Evolutionary conservation across 2,113 vertebrate genomes (phyloP), one percentile per base, ranked within the genome.

Genomic region (Osmerus eperlanus): DNA sequence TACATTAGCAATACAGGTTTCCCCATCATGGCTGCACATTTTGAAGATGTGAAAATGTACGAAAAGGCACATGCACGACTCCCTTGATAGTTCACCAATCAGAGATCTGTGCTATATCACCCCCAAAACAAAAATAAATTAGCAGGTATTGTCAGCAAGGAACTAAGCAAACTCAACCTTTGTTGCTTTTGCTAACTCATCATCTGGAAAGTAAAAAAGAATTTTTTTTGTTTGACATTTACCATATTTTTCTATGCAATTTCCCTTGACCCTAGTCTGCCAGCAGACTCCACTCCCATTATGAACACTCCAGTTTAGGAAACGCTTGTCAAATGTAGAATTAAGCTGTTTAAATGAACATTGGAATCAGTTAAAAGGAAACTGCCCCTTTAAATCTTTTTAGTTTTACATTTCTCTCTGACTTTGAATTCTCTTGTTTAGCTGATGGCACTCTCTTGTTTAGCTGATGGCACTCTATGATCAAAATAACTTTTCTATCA

Each of bases 261-360:
- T 21, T 78, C 66, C 72, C 74, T 51, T 79, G 63, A 55, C 65
- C 79, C 19, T 68, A 55, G 68, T 65, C 72, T 70, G 74, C 80
- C 67, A 2, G 58, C 54, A 32, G 15, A 15, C 82, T 87, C 89
- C 87, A 86, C 90, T 91, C 86, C 88, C 84, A 63, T 55, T 74
- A 81, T 72, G 72, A 90, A 89, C 90, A 92, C 90, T 92, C 91
- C 92, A 85, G 70, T 68, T 78, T 71, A 76, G 60, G 67, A 69
- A 72, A 81, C 62, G 75, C 55, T 73, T 82, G 71, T 80, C 29
- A 64, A 8, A 2, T 61, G n/a, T 55, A 64, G 65, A 78, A 81
- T 61, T 19, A 28, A 62, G 23, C 60, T 29, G 14, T 73, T 78
- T 9, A 70, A 64, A 56, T 76, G 73, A 71, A 15, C 73, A 67